phyloP scores from a whole-genome alignment of 2,888 invertebrate species.

The Lasius platythorax region DNA sequence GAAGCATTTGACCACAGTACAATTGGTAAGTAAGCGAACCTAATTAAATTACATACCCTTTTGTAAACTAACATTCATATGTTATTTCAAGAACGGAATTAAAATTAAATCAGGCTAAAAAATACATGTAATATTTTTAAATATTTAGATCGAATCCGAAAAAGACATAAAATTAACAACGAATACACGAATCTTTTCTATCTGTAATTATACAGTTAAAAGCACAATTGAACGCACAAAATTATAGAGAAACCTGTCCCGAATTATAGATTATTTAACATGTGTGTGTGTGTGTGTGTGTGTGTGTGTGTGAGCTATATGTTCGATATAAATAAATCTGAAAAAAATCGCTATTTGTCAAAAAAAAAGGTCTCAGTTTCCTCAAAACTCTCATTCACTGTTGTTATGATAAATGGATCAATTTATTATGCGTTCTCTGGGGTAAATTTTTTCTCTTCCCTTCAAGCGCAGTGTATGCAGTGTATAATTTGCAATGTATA shows the following conservation, averaged over 20 bases:
- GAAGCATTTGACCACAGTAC: constrained; percentile 93
- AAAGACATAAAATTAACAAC: background rate
- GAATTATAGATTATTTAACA: constrained; percentile 11
- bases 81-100: background rate
- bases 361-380: background rate
- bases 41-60: background rate
- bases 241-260: background rate
- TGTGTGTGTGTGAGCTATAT: background rate
- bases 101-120: background rate
- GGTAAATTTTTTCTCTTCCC: background rate
- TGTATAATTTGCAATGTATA: constrained; percentile 23
- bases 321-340: constrained; percentile 7
- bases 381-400: background rate
- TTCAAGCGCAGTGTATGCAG: background rate
- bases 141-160: background rate
- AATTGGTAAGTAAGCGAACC: constrained; percentile 89
- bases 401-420: background rate
- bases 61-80: background rate
- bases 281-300: too few relatives aligned
- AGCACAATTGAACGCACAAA: background rate
- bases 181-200: background rate
- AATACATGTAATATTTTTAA: background rate
- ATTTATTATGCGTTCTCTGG: background rate
- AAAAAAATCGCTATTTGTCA: constrained; percentile 4
- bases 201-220: background rate